Percentiles rank a stretch among this genome's conserved stretches.
Evolutionary conservation across 2,113 vertebrate species (phyloP).

Genomic region (Onychorhynchus coronatus): DNA sequence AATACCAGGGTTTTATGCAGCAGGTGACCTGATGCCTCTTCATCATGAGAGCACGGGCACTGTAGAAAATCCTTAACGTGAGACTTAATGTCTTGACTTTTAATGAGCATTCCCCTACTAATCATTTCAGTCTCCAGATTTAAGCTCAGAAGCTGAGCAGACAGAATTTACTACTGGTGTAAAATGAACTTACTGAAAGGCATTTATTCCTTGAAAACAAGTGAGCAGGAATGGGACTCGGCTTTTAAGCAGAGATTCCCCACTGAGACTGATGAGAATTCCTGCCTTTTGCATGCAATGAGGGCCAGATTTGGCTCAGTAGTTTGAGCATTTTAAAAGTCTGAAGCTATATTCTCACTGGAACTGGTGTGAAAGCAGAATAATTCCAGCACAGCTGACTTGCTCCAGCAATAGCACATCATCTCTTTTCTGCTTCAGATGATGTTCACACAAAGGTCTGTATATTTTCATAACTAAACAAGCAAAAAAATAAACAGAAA

Average conservation of each 20-base stretch:
- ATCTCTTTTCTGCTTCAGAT: neutral
- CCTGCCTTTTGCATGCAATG: neutral
- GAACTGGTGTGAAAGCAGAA: neutral
- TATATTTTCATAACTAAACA: neutral
- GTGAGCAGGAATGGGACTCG: neutral
- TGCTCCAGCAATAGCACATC: neutral
- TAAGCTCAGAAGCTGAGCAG: neutral
- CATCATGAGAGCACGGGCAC: neutral
- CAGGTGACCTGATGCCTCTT: neutral
- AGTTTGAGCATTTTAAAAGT: neutral
- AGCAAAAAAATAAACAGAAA: neutral
- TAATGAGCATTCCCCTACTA: neutral
- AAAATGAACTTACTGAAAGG: neutral
- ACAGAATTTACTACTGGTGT: neutral
- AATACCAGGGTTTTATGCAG: neutral
- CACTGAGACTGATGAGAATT: neutral
- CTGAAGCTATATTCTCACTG: neutral
- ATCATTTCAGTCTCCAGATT: neutral
- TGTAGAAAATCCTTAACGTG: neutral
- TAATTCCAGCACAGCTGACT: neutral
- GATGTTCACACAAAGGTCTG: neutral
- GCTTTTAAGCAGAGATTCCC: neutral
- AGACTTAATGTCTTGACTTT: neutral
- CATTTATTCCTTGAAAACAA: slow-evolving; percentile 10
- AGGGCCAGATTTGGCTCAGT: neutral